Percentiles rank a stretch among this genome's conserved stretches.
phyloP scores from a whole-genome alignment of 2,888 invertebrate genomes.

The Brachynemurus nebulosus region DNA sequence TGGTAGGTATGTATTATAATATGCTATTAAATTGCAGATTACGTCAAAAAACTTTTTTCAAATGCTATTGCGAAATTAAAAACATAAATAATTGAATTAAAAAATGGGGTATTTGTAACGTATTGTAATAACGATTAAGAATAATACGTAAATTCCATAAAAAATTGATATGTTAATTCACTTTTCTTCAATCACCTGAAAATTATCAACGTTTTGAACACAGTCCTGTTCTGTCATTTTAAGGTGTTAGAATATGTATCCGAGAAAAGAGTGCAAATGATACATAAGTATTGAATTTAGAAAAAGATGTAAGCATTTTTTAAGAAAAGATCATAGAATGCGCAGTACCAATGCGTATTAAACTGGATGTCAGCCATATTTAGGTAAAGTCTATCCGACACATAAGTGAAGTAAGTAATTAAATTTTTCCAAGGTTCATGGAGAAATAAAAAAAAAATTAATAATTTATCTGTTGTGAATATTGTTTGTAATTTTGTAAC shows the following conservation, averaged over 20 bases:
- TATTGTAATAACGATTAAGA: too few relatives aligned
- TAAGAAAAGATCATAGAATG: slow-evolving; percentile 4
- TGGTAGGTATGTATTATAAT: too few relatives aligned
- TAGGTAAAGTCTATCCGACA: slow-evolving; percentile 9
- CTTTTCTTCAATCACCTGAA: neutral
- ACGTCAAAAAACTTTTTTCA: too few relatives aligned
- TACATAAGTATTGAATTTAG: neutral
- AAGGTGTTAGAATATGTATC: neutral
- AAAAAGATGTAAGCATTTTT: neutral
- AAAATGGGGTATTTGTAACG: neutral
- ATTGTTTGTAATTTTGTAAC: neutral
- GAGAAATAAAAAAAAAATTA: neutral
- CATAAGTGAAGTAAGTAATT: slow-evolving; percentile 7
- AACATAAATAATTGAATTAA: neutral
- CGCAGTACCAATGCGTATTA: slow-evolving; percentile 7
- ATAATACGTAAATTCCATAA: too few relatives aligned
- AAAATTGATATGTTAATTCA: neutral
- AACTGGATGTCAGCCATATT: slow-evolving; percentile 10
- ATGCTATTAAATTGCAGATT: too few relatives aligned
- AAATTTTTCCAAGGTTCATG: neutral
- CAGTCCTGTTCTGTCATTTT: slow-evolving; percentile 1
- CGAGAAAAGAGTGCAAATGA: neutral
- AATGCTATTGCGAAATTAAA: neutral
- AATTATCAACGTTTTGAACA: neutral
- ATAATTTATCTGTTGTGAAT: neutral